Conservation (phyloP, 1,140 invertebrate species). For the Melanaphis sacchari region DNA sequence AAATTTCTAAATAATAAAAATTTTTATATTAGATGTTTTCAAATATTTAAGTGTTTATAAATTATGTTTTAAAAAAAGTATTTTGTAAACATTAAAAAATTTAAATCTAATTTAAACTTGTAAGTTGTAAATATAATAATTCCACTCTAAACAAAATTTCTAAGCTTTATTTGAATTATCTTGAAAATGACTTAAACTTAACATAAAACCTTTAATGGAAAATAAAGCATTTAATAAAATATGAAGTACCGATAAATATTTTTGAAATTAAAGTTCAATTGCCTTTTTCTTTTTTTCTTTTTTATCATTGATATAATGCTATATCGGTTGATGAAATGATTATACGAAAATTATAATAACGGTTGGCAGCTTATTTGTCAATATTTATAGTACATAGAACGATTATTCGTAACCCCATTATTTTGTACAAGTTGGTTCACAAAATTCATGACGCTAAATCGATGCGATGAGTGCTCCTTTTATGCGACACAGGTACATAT, state of each 20-base stretch:
- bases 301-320: neutral
- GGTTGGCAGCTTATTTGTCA: neutral
- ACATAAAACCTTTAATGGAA: neutral
- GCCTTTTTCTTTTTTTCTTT: neutral
- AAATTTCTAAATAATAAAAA: neutral
- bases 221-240: neutral
- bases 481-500: neutral
- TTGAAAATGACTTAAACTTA: neutral
- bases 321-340: constrained; percentile 1
- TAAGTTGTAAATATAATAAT: neutral
- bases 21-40: neutral
- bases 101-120: neutral
- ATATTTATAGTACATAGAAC: neutral
- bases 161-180: neutral
- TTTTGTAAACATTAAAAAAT: neutral
- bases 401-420: neutral
- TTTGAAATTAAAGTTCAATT: neutral
- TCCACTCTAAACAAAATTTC: neutral
- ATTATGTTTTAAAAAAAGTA: neutral
- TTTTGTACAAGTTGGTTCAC: neutral
- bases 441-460: constrained; percentile 16
- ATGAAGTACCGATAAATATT: neutral
- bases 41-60: neutral
- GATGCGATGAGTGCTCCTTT: neutral
- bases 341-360: neutral